Evolutionary conservation across 1,140 invertebrate genomes (phyloP), one percentile per base, ranked within the genome.

Genomic region (Galendromus occidentalis): DNA sequence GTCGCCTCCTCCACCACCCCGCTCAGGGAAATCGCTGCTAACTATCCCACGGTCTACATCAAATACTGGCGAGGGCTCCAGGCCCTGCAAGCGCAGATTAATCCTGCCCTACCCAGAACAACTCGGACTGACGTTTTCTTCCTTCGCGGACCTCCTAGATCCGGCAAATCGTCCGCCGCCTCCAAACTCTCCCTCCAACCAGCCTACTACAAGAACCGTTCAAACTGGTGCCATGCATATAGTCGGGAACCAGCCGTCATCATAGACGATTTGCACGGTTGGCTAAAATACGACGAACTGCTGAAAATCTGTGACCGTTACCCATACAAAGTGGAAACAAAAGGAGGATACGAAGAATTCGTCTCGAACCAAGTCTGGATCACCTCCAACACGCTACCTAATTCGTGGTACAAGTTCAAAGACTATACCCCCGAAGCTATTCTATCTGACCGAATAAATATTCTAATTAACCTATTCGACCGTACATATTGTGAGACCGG

Each of bases 251-350:
- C 20, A 4, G 14, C 45, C 20, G 14, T 47, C 4, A 47, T 47
- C 6, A 6, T 47, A 4, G 45, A 47, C 14, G 45, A 47, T 25
- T 47, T 47, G 7, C 28, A 4, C 45, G 45, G 45, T 7, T 47
- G 45, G 45, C 4, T 47, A 7, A 18, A 18, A 7, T 47, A 25
- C 18, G 45, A 47, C 45, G 45, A 47, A 25, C 14, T 47, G 28
- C 45, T 47, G 20, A 47, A 47, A 47, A 47, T 47, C 45, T 47
- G 45, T 25, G 45, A 47, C 45, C 45, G 45, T 6, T 47, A 47
- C 14, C 14, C 45, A 4, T 47, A 47, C 28, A 47, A 47, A 47
- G 45, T 47, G 4, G 45, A 47, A 47, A 47, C 4, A 4, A 47
- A 47, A 47, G 45, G 45, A 6, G 6, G 4, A 7, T 14, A 14